Percentiles rank a stretch among this genome's conserved stretches.
Evolutionary conservation across 2,888 invertebrate genomes (phyloP).

Genomic region (Cetonia aurata): DNA sequence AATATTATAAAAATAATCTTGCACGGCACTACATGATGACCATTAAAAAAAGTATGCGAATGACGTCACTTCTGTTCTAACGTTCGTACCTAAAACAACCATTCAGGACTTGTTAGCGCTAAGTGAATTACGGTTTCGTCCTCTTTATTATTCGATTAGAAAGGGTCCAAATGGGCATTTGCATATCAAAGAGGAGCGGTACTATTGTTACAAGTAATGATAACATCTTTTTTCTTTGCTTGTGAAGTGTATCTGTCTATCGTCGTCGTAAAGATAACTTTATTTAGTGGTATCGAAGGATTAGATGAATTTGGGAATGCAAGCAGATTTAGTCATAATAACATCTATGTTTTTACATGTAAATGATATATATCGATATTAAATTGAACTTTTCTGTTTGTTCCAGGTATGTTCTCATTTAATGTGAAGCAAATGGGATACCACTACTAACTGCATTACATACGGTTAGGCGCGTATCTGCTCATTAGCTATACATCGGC

Average conservation of each 20-base stretch:
- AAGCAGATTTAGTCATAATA: not conserved
- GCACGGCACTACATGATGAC: too few relatives aligned
- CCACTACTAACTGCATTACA: too few relatives aligned
- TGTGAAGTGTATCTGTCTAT: not conserved
- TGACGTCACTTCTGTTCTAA: too few relatives aligned
- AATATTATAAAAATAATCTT: too few relatives aligned
- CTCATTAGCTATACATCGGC: not conserved
- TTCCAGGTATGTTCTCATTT: slow-evolving; percentile 16
- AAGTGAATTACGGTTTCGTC: slow-evolving; percentile 8
- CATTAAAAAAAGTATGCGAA: too few relatives aligned
- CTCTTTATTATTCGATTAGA: slow-evolving; percentile 7
- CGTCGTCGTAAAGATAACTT: not conserved
- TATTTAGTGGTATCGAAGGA: not conserved
- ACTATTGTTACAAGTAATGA: not conserved
- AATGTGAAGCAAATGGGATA: too few relatives aligned
- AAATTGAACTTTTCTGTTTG: slow-evolving; percentile 1
- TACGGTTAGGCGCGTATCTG: not conserved
- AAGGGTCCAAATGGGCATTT: slow-evolving; percentile 6
- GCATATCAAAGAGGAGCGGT: slow-evolving; percentile 22
- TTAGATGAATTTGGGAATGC: too few relatives aligned
- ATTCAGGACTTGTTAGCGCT: slow-evolving; percentile 2
- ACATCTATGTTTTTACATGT: too few relatives aligned
- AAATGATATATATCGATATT: too few relatives aligned
- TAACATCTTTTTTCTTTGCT: slow-evolving; percentile 3
- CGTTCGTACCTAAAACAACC: not conserved